These are phyloP conservation scores for Drosophila monieri DNA, from an alignment of 2,888 invertebrate genomes.

Conservation along the genomic window DNA sequence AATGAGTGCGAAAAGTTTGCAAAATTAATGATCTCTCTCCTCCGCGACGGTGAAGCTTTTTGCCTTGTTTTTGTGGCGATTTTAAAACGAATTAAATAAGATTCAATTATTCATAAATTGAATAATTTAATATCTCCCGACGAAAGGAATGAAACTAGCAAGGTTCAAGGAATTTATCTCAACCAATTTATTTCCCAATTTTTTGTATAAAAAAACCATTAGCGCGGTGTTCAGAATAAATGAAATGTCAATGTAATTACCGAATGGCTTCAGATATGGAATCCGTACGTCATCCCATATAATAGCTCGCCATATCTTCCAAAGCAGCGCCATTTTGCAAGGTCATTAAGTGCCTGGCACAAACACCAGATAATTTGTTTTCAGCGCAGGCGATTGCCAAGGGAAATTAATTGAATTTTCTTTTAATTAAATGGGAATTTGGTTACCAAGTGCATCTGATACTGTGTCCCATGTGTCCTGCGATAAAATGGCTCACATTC, in stretches of 20 bases:
- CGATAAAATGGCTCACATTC: background rate
- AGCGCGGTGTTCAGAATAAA: background rate
- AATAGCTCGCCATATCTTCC: conserved; percentile 1
- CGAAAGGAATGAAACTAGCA: background rate
- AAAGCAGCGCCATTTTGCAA: conserved; percentile 11
- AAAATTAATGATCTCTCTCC: conserved; percentile 6
- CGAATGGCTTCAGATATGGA: conserved; percentile 1
- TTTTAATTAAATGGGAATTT: background rate
- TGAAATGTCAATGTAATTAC: conserved; percentile 6
- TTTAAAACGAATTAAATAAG: conserved; percentile 1
- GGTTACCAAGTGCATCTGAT: conserved; percentile 1
- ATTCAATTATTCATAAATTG: conserved; percentile 6
- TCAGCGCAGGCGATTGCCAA: background rate
- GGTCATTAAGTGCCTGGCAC: conserved; percentile 5
- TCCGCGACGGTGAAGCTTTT: background rate
- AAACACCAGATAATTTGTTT: conserved; percentile 6
- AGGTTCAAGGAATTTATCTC: too few relatives aligned
- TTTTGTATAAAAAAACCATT: too few relatives aligned
- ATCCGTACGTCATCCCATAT: conserved; percentile 7
- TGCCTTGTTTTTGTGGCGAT: background rate
- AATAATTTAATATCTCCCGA: background rate
- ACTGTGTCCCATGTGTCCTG: background rate
- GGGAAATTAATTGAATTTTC: conserved; percentile 16
- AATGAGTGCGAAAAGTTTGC: conserved; percentile 5
- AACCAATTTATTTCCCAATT: too few relatives aligned